Evolutionary conservation across 2,113 vertebrate species (phyloP), one percentile per base, ranked within the genome.

Genomic region (Salvelinus sp.): DNA sequence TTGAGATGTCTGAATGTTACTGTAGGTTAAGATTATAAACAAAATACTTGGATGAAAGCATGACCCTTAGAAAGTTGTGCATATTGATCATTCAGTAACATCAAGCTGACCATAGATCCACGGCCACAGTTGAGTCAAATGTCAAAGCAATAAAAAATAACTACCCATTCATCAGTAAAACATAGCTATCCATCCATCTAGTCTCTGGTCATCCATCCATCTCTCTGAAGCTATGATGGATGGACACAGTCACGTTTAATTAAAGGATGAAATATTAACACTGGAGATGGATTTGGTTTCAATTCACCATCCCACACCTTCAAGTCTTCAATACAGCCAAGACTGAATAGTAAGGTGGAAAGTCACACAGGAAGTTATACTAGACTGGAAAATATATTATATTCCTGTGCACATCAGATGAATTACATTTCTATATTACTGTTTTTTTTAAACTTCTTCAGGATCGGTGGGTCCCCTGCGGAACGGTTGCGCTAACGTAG

Each of bases 161-260:
- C 83, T 84, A 88, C 89, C 79, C 81, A 83, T 86, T 89, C 87
- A 91, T 92, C 86, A 90, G 91, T 92, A 88, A 91, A 85, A 73
- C 80, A 85, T 76, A 76, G 80, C 1, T 25, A 82, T 54, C 50
- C 50, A 54, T 54, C 50, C 12, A 54, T 54, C 16, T 54, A 54
- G 50, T 4, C 16, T 54, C 66, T 33, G 30, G 13, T 68, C 6
- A 68, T 81, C 77, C 86, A 88, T 91, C 80, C 85, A 85, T 92
- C 91, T 90, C 76, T 74, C 63, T 67, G 54, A 64, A 77, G 78
- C 76, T 4, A 30, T 87, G 89, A 90, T 87, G 86, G 85, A 91
- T 87, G 85, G 85, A 90, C 88, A 76, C 60, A 77, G 76, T 75
- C 82, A 71, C 16, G 78, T 87, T 85, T 91, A 92, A 90, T 92